These are phyloP conservation scores for Oryzaephilus surinamensis DNA, from an alignment of 1,140 invertebrate species.

Conservation along the genomic window DNA sequence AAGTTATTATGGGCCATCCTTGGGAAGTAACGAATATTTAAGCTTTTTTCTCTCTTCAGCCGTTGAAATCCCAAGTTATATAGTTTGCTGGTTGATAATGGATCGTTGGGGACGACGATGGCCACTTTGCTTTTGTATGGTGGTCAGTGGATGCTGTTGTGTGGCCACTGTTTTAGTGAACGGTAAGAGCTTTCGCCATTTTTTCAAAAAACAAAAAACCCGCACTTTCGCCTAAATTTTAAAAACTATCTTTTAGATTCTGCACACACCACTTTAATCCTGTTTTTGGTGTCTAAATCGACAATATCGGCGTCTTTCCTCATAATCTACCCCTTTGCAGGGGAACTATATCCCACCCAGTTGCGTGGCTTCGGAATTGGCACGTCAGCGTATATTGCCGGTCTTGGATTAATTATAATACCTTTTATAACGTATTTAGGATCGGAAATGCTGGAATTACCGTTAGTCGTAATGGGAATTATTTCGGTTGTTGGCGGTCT, in stretches of 20 bases:
- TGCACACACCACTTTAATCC: slow-evolving; percentile 54
- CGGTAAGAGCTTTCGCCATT: slow-evolving; percentile 48
- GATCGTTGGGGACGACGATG: slow-evolving; percentile 71
- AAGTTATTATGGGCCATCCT: slow-evolving; percentile 75
- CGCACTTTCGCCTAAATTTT: slow-evolving; percentile 10
- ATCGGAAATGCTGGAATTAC: slow-evolving; percentile 68
- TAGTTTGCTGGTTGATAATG: slow-evolving; percentile 75
- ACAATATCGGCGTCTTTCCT: slow-evolving; percentile 83
- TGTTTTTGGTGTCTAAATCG: slow-evolving; percentile 81
- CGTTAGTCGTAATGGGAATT: slow-evolving; percentile 67
- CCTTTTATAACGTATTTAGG: slow-evolving; percentile 85
- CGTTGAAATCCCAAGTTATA: slow-evolving; percentile 76
- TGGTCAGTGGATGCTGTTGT: slow-evolving; percentile 67
- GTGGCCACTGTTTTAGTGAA: slow-evolving; percentile 68
- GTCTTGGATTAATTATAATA: slow-evolving; percentile 76
- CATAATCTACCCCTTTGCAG: slow-evolving; percentile 83
- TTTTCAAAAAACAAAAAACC: too few relatives aligned
- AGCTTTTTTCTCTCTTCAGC: slow-evolving; percentile 75
- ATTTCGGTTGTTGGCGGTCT: slow-evolving; percentile 69
- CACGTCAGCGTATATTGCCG: slow-evolving; percentile 79
- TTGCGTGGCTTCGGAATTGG: slow-evolving; percentile 77
- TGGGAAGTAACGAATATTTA: slow-evolving; percentile 74
- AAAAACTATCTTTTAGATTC: slow-evolving; percentile 50
- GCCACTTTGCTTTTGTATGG: slow-evolving; percentile 75
- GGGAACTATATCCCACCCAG: slow-evolving; percentile 79